These are phyloP conservation scores for Bombycilla garrulus DNA, from an alignment of 2,113 vertebrate species.

Conservation along the genomic window DNA sequence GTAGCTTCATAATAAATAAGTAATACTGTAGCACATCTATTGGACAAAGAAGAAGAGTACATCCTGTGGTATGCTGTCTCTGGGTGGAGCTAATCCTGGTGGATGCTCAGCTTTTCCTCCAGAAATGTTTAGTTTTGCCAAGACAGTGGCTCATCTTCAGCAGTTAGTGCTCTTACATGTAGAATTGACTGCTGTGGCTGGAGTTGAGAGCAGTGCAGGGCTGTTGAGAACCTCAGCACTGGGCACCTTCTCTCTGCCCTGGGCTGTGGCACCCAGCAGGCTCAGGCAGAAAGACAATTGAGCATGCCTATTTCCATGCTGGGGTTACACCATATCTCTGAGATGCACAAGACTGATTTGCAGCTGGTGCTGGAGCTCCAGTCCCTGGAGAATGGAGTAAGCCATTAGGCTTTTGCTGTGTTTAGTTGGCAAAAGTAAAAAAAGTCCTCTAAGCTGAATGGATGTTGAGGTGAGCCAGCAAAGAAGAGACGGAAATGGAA, in stretches of 20 bases:
- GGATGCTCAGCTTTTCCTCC: neutral
- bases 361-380: neutral
- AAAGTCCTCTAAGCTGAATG: neutral
- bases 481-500: neutral
- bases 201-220: neutral
- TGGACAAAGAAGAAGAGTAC: neutral
- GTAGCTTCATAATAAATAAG: slow-evolving; percentile 10
- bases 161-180: neutral
- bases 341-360: neutral
- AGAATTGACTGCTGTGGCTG: neutral
- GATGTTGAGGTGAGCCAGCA: neutral
- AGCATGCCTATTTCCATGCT: accelerated
- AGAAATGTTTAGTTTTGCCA: neutral
- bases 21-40: neutral
- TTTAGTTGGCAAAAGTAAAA: neutral
- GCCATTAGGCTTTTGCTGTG: neutral
- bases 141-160: neutral
- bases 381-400: neutral
- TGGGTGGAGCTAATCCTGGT: neutral
- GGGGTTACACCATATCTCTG: accelerated
- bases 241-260: neutral
- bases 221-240: neutral
- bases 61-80: neutral
- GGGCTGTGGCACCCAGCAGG: neutral
- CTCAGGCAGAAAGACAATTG: neutral